Conservation (phyloP, 2,797 vertebrate species). For the Champsocephalus esox region DNA sequence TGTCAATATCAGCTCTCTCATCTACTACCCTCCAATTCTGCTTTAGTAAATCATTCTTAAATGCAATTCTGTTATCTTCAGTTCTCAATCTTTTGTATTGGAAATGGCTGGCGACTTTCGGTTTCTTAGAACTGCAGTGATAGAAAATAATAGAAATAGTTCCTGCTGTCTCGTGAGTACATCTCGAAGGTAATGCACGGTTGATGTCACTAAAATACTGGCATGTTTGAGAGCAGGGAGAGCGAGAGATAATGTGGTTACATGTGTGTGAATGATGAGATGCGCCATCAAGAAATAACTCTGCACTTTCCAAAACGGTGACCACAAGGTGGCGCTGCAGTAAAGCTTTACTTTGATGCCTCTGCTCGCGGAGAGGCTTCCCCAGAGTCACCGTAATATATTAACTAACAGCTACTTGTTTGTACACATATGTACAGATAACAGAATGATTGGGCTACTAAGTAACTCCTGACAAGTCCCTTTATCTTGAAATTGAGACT, state of each 20-base stretch:
- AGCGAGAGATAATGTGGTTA: neutral
- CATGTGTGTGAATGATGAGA: constrained; percentile 31
- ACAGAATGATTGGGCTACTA: neutral
- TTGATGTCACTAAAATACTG: constrained; percentile 25
- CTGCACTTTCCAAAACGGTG: neutral
- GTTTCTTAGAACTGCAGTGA: too few relatives aligned
- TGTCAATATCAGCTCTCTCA: too few relatives aligned
- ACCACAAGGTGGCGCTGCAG: constrained; percentile 72
- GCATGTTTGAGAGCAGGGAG: constrained; percentile 37
- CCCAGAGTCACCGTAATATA: neutral
- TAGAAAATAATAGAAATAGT: neutral
- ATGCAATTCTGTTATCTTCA: too few relatives aligned
- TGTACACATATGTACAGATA: neutral
- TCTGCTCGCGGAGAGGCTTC: neutral
- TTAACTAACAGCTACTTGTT: constrained; percentile 24
- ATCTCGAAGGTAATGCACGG: constrained; percentile 14
- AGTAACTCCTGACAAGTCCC: neutral
- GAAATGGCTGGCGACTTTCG: too few relatives aligned
- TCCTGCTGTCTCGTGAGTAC: constrained; percentile 2
- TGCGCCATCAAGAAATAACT: constrained; percentile 25
- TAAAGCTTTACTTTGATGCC: constrained; percentile 24
- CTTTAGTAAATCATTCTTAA: too few relatives aligned
- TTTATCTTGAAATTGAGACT: constrained; percentile 12
- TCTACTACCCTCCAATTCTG: too few relatives aligned
- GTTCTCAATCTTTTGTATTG: too few relatives aligned